phyloP scores from a whole-genome alignment of 2,888 invertebrate species.

The Temnothorax rugatulus region DNA sequence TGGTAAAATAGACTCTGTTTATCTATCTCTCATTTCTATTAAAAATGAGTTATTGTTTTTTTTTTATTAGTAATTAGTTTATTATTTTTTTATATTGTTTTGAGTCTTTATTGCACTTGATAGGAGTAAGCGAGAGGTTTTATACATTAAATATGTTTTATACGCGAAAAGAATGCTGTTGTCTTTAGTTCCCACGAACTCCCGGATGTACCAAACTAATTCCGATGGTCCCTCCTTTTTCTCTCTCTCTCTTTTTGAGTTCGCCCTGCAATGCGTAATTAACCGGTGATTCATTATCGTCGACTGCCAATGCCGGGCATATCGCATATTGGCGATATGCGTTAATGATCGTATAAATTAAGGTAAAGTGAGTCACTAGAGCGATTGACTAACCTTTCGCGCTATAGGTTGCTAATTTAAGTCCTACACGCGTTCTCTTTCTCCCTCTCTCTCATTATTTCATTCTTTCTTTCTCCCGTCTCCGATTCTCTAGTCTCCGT shows the following conservation, averaged over 20 bases:
- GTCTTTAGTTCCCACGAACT: background rate
- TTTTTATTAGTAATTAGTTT: too few relatives aligned
- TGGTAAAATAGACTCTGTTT: background rate
- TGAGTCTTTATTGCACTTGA: background rate
- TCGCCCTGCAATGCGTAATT: background rate
- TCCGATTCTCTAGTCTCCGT: conserved; percentile 79
- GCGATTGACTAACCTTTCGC: conserved; percentile 84
- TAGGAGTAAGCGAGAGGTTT: background rate
- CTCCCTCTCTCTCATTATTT: conserved; percentile 57
- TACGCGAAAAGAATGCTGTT: background rate
- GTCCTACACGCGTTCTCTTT: conserved; percentile 72
- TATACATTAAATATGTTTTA: background rate
- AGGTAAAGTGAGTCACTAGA: conserved; percentile 82
- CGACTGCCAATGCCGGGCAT: conserved; percentile 43
- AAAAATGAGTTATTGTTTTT: too few relatives aligned
- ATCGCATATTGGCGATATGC: conserved; percentile 28
- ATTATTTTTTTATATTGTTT: background rate
- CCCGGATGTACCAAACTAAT: background rate
- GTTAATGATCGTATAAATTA: conserved; percentile 69
- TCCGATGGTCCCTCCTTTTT: background rate
- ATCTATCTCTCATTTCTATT: background rate
- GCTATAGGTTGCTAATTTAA: conserved; percentile 86
- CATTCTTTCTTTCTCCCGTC: conserved; percentile 53
- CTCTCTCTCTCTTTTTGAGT: background rate
- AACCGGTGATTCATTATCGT: conserved; percentile 48